Evolutionary conservation across 2,113 vertebrate species (phyloP).

Genomic region (Carlito syrichta): DNA sequence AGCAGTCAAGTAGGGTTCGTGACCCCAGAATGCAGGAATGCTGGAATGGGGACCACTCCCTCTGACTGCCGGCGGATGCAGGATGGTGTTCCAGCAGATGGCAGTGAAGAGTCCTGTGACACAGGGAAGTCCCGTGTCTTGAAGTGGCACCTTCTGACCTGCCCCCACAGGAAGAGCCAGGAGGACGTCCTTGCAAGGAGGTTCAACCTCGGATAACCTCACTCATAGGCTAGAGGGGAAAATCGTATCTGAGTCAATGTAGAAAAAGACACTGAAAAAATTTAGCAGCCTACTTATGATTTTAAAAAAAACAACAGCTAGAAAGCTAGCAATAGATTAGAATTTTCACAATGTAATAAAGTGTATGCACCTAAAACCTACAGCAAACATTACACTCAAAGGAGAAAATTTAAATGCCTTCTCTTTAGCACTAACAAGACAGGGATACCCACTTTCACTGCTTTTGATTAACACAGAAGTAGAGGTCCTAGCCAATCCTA

Average conservation of each 20-base stretch:
- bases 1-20: neutral
- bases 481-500: neutral
- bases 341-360: neutral
- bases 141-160: neutral
- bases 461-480: neutral
- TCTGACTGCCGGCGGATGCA: rapidly evolving
- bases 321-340: neutral
- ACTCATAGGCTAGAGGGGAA: neutral
- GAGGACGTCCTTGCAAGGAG: no score
- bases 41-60: neutral
- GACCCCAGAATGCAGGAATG: neutral
- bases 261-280: neutral
- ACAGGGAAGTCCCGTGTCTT: no score
- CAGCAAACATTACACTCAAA: neutral
- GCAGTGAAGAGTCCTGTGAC: neutral
- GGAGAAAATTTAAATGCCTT: rapidly evolving
- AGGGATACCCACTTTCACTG: rapidly evolving
- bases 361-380: neutral
- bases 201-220: neutral
- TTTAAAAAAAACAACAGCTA: neutral
- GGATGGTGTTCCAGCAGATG: neutral
- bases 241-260: neutral
- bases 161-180: neutral
- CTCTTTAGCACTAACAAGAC: neutral
- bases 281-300: neutral